Conservation (phyloP, 2,888 invertebrate genomes). For the Drosophila pseudotakahashii region DNA sequence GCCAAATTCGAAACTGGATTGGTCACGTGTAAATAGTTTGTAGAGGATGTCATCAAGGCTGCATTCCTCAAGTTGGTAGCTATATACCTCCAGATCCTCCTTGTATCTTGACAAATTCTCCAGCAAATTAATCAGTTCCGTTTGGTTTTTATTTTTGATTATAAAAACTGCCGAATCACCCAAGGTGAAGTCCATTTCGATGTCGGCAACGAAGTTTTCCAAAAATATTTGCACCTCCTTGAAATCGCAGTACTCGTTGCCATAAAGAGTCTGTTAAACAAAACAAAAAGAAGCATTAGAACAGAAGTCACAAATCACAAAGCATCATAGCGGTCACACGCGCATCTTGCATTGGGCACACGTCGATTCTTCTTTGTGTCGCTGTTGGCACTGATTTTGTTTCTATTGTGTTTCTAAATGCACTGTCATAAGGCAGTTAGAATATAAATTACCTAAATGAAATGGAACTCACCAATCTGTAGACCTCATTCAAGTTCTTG, state of each 20-base stretch:
- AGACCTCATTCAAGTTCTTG: conserved; percentile 91
- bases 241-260: conserved; percentile 89
- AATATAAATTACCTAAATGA: no score
- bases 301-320: no score
- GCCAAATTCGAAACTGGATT: not conserved
- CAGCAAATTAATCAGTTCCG: conserved; percentile 87
- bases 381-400: no score
- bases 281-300: not conserved
- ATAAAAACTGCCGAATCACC: conserved; percentile 91
- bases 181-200: conserved; percentile 90
- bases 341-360: no score
- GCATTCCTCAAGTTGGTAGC: conserved; percentile 91
- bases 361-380: no score
- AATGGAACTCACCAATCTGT: conserved; percentile 86
- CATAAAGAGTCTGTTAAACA: conserved; percentile 86
- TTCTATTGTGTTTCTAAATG: no score
- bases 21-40: conserved; percentile 78
- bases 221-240: conserved; percentile 87
- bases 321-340: no score
- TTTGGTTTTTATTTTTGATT: conserved; percentile 89
- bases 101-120: conserved; percentile 87
- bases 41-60: conserved; percentile 93
- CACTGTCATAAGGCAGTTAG: no score
- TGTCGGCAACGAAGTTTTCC: conserved; percentile 87
- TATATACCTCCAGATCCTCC: conserved; percentile 87